Base-by-base conservation (phyloP, 1,140 invertebrate genomes). In the Pseudoatta argentina region DNA sequence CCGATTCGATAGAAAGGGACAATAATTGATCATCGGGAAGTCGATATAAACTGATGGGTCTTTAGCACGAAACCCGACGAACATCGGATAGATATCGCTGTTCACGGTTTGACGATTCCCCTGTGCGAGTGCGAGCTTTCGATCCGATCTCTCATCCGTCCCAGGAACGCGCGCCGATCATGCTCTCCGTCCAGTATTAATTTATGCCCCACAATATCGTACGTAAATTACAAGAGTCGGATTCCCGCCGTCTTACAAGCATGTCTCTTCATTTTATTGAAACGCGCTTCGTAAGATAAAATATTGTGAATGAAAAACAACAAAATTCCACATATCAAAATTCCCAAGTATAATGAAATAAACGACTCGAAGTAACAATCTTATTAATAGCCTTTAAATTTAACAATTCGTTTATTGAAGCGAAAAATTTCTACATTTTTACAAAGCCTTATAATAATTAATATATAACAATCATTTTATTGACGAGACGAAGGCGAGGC, bases 1-100 rank as follows among this genome's bases (percentile, higher is more conserved):
- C 27, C 48, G 12, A 27, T 30, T 10, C n/a, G 18, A 12, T 4
- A 7, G 27, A n/a, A 2, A 14, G 34, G 61, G 85, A 87, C 87
- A 87, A 90, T 90, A 87, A 89, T 88, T 90, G 69, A 88, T 86
- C 78, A 61, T 71, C 72, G 55, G 34, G 51, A 57, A 76, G 53
- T 64, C 53, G 48, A 51, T 44, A 18, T 51, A 76, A 69, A 75
- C 16, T 64, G 78, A 89, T 73, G 66, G 14, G 48, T 59, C 79
- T 81, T 85, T 83, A 72, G 39, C 86, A 85, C 89, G 88, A 90
- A 89, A 85, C 27, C 51, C 86, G 34, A 66, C 24, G 51, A 66
- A 59, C 64, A 24, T 87, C 12, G 14, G 55, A 55, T 66, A 57
- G 75, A 67, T 83, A 83, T 83, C 79, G 69, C 39, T 21, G 39